Evolutionary conservation across 2,888 invertebrate species (phyloP).

Genomic region (Ectemnius lituratus): DNA sequence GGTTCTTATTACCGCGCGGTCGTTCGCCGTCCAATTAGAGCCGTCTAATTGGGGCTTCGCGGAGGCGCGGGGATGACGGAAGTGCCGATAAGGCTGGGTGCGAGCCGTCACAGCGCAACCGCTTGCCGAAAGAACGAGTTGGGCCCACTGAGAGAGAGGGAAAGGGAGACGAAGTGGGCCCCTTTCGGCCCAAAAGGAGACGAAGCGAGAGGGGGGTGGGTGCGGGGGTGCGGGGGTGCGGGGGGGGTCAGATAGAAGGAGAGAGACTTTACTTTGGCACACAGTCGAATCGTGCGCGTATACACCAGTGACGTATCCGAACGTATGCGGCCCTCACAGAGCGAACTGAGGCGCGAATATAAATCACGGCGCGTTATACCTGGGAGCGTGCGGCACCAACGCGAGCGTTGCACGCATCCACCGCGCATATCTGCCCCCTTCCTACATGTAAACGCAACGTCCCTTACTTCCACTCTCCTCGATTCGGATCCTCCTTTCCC

Average conservation of each 20-base stretch:
- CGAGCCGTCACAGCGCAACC: slow-evolving; percentile 56
- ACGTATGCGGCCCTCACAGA: slow-evolving; percentile 69
- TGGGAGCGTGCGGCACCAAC: slow-evolving; percentile 46
- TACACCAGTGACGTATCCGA: slow-evolving; percentile 62
- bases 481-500: slow-evolving; percentile 30
- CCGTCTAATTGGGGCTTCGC: slow-evolving; percentile 61
- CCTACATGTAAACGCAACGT: not conserved
- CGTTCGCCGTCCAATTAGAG: slow-evolving; percentile 65
- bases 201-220: not conserved
- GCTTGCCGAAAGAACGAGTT: slow-evolving; percentile 46
- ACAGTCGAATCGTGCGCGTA: slow-evolving; percentile 47
- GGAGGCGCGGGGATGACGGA: slow-evolving; percentile 63
- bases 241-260: slow-evolving; percentile 14
- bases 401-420: slow-evolving; percentile 53
- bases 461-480: not conserved
- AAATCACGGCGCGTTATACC: slow-evolving; percentile 69
- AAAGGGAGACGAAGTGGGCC: not conserved
- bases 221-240: too few relatives aligned
- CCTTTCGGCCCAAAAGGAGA: not conserved
- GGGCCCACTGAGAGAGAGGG: slow-evolving; percentile 16
- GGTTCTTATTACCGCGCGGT: slow-evolving; percentile 59
- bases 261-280: slow-evolving; percentile 26
- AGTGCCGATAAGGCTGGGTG: slow-evolving; percentile 62
- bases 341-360: slow-evolving; percentile 68
- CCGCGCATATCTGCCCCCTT: slow-evolving; percentile 18